Evolutionary conservation across 2,113 vertebrate species (phyloP), one percentile per base, ranked within the genome.

Genomic region (Nycticryphes semicollaris): DNA sequence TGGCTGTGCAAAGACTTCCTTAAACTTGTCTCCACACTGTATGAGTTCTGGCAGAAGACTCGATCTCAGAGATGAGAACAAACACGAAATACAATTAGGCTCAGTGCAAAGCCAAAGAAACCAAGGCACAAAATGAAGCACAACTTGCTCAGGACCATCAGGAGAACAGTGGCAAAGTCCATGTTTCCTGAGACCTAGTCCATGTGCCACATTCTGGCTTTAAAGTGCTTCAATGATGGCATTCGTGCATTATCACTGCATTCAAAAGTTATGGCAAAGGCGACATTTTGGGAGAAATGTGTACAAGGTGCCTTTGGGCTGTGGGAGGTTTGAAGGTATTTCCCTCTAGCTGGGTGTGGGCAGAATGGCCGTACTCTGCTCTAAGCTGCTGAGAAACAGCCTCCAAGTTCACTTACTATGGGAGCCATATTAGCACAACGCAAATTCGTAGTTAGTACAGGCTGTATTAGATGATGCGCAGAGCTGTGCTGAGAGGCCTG

Each of bases 371-470:
- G 37, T 50, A 18, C 7, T 72, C 17, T 68, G 23, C 43, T 20
- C 62, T 37, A 28, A 39, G 6, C 8, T 30, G 15, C 13, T 74
- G 51, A 51, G 54, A 91, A 83, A 27, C 24, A 73, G 20, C 10
- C 35, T 72, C 2, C 0, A 3, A 72, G 9, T 56, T 59, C 27
- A 15, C 2, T 4, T 0, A 0, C 33, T 43, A 3, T 45, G 37
- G 48, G 53, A 82, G 8, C 4, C 47, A 8, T 12, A 7, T 33
- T 50, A 51, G 31, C 50, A 37, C 31, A 48, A n/a, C 16, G 4
- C 18, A 12, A 16, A 27, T 19, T 51, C 14, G 5, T 21, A 30
- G 23, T 19, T 18, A 18, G 25, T 35, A 74, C 1, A 23, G 37
- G 18, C 22, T 59, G 20, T 16, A 31, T 43, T 39, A 77, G n/a